Conservation (phyloP, 2,888 invertebrate species). For the Piscicola geometra region DNA sequence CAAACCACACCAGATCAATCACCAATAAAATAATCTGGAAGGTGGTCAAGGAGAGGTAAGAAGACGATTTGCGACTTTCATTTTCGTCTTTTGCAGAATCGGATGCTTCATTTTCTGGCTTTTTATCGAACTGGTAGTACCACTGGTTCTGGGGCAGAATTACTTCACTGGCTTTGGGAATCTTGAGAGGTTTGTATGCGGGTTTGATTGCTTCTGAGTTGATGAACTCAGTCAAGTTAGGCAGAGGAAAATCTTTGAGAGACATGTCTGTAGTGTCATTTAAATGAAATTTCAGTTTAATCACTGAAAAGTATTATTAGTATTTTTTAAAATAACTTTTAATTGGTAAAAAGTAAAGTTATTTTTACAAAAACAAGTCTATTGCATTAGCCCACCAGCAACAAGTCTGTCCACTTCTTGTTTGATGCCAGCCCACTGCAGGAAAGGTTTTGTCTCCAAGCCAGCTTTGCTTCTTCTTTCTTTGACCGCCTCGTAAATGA, state of each 20-base stretch:
- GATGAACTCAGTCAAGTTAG: conserved; percentile 43
- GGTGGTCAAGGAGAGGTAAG: conserved; percentile 40
- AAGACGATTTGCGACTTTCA: conserved; percentile 22
- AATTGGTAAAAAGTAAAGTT: too few relatives aligned
- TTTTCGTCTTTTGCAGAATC: conserved; percentile 13
- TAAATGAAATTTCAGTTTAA: too few relatives aligned
- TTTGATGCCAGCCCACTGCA: conserved; percentile 51
- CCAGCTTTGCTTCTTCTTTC: conserved; percentile 40
- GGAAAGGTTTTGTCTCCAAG: conserved; percentile 48
- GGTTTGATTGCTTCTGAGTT: conserved; percentile 41
- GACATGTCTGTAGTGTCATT: conserved; percentile 45
- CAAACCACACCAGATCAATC: conserved; percentile 51
- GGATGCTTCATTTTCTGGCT: conserved; percentile 19
- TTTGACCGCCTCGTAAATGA: conserved; percentile 45
- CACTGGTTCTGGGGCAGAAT: conserved; percentile 44
- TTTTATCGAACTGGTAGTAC: conserved; percentile 44
- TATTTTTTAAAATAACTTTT: conserved; percentile 4
- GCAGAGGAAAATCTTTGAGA: conserved; percentile 44
- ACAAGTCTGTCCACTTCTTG: conserved; percentile 49
- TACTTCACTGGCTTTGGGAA: conserved; percentile 42
- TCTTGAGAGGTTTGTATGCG: conserved; percentile 36
- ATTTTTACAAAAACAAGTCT: neutral
- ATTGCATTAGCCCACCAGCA: conserved; percentile 46
- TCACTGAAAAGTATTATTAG: too few relatives aligned
- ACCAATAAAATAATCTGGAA: conserved; percentile 47